These are phyloP conservation scores for Rhizoglyphus robini DNA, from an alignment of 1,140 invertebrate species.

Conservation along the genomic window DNA sequence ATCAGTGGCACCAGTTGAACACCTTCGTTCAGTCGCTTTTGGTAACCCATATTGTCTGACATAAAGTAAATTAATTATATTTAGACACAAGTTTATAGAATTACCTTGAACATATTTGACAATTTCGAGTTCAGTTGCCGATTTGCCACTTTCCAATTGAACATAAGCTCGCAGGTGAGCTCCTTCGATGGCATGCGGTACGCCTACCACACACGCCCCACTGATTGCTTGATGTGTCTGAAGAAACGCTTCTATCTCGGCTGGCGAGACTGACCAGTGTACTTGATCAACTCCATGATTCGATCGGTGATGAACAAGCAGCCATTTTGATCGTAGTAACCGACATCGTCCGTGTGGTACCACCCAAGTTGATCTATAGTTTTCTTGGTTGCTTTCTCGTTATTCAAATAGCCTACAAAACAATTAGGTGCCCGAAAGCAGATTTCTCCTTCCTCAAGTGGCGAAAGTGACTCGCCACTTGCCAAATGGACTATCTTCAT, in stretches of 20 bases:
- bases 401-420: slow-evolving; percentile 27
- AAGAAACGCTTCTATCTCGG: slow-evolving; percentile 67
- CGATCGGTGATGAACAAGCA: slow-evolving; percentile 57
- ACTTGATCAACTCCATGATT: slow-evolving; percentile 73
- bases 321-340: slow-evolving; percentile 52
- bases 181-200: neutral
- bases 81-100: neutral
- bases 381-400: slow-evolving; percentile 20
- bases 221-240: slow-evolving; percentile 52
- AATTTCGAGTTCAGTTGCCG: slow-evolving; percentile 2
- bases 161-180: slow-evolving; percentile 3
- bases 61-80: neutral
- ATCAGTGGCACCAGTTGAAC: neutral
- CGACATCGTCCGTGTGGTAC: slow-evolving; percentile 32
- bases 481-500: slow-evolving; percentile 11
- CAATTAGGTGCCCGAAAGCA: slow-evolving; percentile 32
- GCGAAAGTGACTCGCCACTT: neutral
- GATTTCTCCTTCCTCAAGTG: slow-evolving; percentile 19
- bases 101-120: neutral
- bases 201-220: slow-evolving; percentile 64
- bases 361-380: slow-evolving; percentile 32
- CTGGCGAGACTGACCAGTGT: slow-evolving; percentile 60
- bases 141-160: neutral
- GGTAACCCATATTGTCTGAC: neutral
- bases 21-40: neutral